Evolutionary conservation across 2,888 invertebrate genomes (phyloP).

Genomic region (Abscondita cerata): DNA sequence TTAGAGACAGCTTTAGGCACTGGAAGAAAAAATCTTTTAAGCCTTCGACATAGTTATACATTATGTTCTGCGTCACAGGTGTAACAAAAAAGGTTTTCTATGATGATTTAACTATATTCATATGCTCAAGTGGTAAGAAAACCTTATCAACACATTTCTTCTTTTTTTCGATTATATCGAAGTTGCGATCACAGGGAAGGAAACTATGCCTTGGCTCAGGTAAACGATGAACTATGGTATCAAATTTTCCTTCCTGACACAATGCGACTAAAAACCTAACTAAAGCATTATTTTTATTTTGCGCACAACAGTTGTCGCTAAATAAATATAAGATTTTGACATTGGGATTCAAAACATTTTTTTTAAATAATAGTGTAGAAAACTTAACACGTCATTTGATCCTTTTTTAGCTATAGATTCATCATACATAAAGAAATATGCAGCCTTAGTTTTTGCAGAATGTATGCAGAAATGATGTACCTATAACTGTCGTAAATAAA

Average conservation of each 20-base stretch:
- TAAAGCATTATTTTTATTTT: too few species aligned
- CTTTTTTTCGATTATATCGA: not conserved
- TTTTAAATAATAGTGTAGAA: too few species aligned
- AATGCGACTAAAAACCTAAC: too few species aligned
- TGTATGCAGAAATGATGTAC: too few species aligned
- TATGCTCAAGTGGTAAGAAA: conserved; percentile 5
- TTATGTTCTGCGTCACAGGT: conserved; percentile 12
- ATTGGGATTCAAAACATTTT: too few species aligned
- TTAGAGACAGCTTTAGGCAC: not conserved
- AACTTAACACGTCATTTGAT: too few species aligned
- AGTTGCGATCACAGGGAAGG: not conserved
- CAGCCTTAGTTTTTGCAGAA: too few species aligned
- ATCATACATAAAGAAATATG: too few species aligned
- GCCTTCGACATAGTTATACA: conserved; percentile 10
- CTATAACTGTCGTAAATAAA: too few species aligned
- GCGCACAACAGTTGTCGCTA: too few species aligned
- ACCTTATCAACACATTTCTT: not conserved
- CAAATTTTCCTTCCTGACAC: not conserved
- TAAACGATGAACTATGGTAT: not conserved
- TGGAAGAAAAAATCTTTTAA: conserved; percentile 1
- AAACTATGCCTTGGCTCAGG: not conserved
- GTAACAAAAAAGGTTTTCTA: conserved; percentile 15
- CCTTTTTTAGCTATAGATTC: too few species aligned
- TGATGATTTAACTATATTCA: conserved; percentile 10
- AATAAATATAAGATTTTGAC: too few species aligned